phyloP scores from a whole-genome alignment of 35 echinoderm and acorn worm genomes.

The Heliocidaris tuberculata region DNA sequence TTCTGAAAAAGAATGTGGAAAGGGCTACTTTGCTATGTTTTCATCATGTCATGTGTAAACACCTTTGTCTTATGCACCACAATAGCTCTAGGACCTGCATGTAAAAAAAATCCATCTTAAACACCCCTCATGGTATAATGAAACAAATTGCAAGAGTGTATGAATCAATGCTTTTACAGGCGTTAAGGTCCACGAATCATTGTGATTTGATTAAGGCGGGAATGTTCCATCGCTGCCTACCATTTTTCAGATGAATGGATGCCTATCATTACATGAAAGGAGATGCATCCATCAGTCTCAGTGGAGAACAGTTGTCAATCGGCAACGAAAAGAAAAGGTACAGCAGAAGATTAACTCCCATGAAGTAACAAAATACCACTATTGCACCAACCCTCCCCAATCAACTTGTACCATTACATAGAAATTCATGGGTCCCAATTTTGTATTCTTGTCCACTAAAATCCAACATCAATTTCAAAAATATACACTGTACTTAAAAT shows the following conservation, averaged over 20 bases:
- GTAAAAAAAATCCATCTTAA: neutral
- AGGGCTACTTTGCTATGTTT: neutral
- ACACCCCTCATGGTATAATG: neutral
- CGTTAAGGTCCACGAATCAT: neutral
- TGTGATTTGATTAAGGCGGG: neutral
- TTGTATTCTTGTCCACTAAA: no score
- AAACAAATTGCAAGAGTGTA: neutral
- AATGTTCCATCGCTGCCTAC: neutral
- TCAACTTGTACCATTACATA: no score
- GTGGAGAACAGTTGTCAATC: no score
- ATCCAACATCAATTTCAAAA: no score
- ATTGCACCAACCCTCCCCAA: no score
- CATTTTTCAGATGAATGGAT: neutral
- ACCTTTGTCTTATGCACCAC: neutral
- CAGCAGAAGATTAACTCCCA: no score
- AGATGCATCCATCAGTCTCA: neutral
- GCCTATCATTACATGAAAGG: neutral
- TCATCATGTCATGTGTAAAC: neutral
- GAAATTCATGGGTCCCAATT: no score
- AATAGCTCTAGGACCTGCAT: neutral
- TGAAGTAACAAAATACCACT: no score
- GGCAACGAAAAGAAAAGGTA: no score
- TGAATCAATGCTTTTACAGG: neutral
- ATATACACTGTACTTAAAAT: no score
- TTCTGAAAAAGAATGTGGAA: no score